Conservation (phyloP, 2,113 vertebrate genomes). For the Petrocephalus zakoni region DNA sequence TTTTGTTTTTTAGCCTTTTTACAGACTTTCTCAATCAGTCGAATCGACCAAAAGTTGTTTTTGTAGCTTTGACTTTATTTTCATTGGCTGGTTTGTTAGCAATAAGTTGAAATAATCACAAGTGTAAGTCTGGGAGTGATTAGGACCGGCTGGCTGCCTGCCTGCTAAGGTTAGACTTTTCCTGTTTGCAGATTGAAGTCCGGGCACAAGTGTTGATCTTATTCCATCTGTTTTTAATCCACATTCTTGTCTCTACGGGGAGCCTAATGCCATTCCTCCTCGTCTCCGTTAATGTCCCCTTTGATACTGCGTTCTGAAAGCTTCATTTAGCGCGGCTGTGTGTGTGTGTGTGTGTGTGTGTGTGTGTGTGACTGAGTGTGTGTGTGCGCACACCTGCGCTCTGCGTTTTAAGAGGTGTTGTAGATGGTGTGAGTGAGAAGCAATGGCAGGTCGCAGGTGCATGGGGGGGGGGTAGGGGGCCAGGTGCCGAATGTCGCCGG, state of each 20-base stretch:
- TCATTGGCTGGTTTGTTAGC: constrained; percentile 48
- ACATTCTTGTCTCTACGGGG: constrained; percentile 71
- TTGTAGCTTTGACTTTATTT: constrained; percentile 50
- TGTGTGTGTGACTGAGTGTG: background rate
- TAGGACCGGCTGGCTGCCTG: constrained; percentile 63
- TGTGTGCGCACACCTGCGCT: background rate
- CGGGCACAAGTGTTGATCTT: constrained; percentile 68
- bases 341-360: constrained; percentile 8
- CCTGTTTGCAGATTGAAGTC: constrained; percentile 81
- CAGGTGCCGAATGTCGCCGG: background rate
- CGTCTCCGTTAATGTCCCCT: constrained; percentile 53
- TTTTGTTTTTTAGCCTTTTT: constrained; percentile 5
- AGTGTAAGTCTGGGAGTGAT: constrained; percentile 73
- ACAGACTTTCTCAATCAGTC: constrained; percentile 31
- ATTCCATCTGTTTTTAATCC: constrained; percentile 85
- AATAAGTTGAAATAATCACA: constrained; percentile 63
- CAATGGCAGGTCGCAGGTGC: constrained; percentile 20
- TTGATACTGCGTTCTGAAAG: constrained; percentile 55
- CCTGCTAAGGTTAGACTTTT: constrained; percentile 68
- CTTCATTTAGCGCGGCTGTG: constrained; percentile 22
- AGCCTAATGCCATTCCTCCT: constrained; percentile 65
- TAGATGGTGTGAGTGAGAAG: constrained; percentile 15
- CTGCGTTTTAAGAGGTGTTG: constrained; percentile 1
- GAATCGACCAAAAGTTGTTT: constrained; percentile 39
- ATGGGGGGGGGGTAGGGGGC: background rate